Percentiles rank a stretch among this genome's conserved stretches.
These are phyloP conservation scores for Triplophysa rosa DNA, from an alignment of 2,113 vertebrate species.

Conservation along the genomic window DNA sequence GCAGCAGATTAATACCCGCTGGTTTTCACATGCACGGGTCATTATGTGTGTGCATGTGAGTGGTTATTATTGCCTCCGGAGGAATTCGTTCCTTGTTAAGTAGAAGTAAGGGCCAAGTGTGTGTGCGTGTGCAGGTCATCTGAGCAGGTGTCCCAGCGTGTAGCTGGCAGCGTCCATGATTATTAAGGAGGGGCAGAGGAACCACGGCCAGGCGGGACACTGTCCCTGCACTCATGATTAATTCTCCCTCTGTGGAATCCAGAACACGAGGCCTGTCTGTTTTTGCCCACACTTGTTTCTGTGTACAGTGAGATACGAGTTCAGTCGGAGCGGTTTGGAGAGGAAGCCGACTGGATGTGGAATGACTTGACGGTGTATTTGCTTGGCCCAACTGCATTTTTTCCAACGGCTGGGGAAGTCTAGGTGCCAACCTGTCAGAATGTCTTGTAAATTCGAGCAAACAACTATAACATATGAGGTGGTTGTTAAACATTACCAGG, in stretches of 20 bases:
- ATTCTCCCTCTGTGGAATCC: conserved; percentile 35
- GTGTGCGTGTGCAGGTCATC: conserved; percentile 28
- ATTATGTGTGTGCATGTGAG: conserved; percentile 21
- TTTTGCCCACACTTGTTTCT: conserved; percentile 28
- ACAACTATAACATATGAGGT: conserved; percentile 30
- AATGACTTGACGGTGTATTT: background rate
- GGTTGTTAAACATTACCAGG: conserved; percentile 1
- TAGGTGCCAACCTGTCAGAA: conserved; percentile 32
- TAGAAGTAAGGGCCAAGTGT: conserved; percentile 53
- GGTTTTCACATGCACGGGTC: background rate
- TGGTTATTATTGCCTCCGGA: conserved; percentile 18
- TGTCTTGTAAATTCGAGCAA: conserved; percentile 19
- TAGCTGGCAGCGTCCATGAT: background rate
- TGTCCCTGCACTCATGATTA: conserved; percentile 15
- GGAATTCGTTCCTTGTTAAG: conserved; percentile 55
- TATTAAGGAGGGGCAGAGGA: background rate
- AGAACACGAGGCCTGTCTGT: background rate
- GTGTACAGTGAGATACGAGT: background rate
- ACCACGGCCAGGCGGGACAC: conserved; percentile 22
- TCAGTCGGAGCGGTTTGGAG: background rate
- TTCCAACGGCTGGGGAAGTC: background rate
- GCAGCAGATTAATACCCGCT: background rate
- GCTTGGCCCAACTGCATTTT: background rate
- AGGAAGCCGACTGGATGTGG: conserved; percentile 7
- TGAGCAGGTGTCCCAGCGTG: conserved; percentile 5